Evolutionary conservation across 2,113 vertebrate species (phyloP).

Genomic region (Aleadryas rufinucha): DNA sequence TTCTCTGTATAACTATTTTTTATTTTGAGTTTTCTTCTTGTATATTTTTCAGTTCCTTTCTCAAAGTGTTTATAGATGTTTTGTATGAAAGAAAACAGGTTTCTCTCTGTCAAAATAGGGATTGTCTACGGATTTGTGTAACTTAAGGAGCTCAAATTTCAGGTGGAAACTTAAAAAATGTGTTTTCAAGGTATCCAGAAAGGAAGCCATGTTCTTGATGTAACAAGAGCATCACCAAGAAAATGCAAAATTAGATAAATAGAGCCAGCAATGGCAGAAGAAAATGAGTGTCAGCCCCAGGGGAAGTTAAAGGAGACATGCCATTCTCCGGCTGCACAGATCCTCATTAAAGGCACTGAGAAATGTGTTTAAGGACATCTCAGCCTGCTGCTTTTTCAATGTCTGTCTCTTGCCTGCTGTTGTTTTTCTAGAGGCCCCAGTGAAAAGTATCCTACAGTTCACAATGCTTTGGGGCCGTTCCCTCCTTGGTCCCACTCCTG

Average conservation of each 20-base stretch:
- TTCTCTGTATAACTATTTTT: not conserved
- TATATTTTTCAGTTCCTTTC: not conserved
- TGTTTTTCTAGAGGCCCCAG: not conserved
- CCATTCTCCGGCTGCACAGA: not conserved
- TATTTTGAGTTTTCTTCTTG: not conserved
- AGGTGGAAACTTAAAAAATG: not conserved
- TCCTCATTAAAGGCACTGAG: constrained; percentile 1
- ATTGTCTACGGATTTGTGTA: not conserved
- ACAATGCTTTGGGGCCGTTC: not conserved
- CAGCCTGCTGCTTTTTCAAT: not conserved
- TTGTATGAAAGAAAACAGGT: not conserved
- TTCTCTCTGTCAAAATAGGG: not conserved
- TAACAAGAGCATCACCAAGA: not conserved
- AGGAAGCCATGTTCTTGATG: not conserved
- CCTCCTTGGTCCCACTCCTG: not conserved
- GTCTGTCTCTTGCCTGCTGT: not conserved
- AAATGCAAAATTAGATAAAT: not conserved
- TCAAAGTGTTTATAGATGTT: not conserved
- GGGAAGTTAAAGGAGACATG: not conserved
- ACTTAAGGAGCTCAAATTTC: not conserved
- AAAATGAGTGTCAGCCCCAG: not conserved
- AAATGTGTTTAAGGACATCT: not conserved
- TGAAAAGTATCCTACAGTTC: not conserved
- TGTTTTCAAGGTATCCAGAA: not conserved
- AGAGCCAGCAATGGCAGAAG: not conserved